A percentile compares a stretch with the other conserved stretches of the same genome.
These are phyloP conservation scores for Eubucco bourcierii DNA, from an alignment of 2,113 vertebrate genomes.

Conservation along the genomic window DNA sequence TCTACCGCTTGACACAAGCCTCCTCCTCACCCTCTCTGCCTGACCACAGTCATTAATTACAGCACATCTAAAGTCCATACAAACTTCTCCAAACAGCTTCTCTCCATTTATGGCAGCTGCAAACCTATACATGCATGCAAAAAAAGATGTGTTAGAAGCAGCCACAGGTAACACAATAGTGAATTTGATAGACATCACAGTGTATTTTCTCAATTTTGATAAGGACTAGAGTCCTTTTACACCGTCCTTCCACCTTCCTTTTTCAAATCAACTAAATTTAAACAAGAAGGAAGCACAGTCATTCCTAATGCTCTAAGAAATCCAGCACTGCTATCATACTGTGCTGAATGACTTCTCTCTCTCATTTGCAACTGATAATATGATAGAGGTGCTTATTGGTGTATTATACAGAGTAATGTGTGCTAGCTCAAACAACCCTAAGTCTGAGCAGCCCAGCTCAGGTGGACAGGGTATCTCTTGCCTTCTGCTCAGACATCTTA, in stretches of 20 bases:
- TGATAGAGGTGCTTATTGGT: not conserved
- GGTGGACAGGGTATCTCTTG: not conserved
- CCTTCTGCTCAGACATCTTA: not conserved
- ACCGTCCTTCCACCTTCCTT: not conserved
- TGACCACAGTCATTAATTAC: not conserved
- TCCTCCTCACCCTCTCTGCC: accelerated
- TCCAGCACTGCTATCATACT: not conserved
- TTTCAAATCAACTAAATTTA: not conserved
- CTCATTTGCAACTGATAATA: not conserved
- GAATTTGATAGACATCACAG: not conserved
- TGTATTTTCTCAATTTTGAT: not conserved
- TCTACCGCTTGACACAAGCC: not conserved
- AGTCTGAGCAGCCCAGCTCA: not conserved
- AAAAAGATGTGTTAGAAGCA: not conserved
- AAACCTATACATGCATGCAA: not conserved
- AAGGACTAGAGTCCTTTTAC: not conserved
- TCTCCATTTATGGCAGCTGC: not conserved
- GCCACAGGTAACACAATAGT: not conserved
- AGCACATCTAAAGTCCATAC: not conserved
- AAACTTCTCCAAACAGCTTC: not conserved
- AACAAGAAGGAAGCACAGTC: not conserved
- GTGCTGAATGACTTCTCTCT: not conserved
- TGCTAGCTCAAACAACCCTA: not conserved
- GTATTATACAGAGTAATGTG: not conserved
- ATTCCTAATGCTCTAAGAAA: not conserved